A percentile compares a stretch with the other conserved stretches of the same genome.
phyloP scores from a whole-genome alignment of 1,140 invertebrate genomes.

The Lordiphosa stackelbergi region DNA sequence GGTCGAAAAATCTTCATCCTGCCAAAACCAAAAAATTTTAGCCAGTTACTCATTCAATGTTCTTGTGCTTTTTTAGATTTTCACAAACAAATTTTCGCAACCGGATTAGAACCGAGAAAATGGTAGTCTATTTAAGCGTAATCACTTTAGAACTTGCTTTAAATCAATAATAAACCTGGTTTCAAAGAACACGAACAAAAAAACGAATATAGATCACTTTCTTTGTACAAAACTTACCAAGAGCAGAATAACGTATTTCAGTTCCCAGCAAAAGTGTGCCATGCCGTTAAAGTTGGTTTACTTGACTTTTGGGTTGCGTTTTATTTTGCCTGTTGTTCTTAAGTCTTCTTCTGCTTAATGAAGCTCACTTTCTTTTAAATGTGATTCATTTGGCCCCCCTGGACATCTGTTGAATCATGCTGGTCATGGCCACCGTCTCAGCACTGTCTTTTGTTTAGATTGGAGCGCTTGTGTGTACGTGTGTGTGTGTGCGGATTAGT shows the following conservation, averaged over 20 bases:
- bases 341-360: slow-evolving; percentile 34
- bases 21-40: no score
- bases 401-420: slow-evolving; percentile 49
- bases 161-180: no score
- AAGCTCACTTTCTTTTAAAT: slow-evolving; percentile 45
- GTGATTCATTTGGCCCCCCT: slow-evolving; percentile 58
- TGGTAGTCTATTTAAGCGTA: no score
- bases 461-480: background rate
- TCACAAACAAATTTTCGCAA: no score
- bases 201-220: background rate
- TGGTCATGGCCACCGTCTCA: slow-evolving; percentile 8
- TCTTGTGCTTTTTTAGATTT: no score
- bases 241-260: slow-evolving; percentile 61
- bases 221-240: slow-evolving; percentile 57
- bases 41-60: no score
- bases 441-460: slow-evolving; percentile 3
- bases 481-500: slow-evolving; percentile 15
- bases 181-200: no score
- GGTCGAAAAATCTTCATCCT: no score
- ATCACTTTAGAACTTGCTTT: no score
- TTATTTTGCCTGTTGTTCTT: slow-evolving; percentile 35
- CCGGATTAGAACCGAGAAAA: no score
- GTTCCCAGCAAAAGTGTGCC: slow-evolving; percentile 73
- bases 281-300: slow-evolving; percentile 37
- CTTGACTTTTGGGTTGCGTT: slow-evolving; percentile 14